Conservation (phyloP, 2,113 vertebrate genomes). For the Malurus melanocephalus region DNA sequence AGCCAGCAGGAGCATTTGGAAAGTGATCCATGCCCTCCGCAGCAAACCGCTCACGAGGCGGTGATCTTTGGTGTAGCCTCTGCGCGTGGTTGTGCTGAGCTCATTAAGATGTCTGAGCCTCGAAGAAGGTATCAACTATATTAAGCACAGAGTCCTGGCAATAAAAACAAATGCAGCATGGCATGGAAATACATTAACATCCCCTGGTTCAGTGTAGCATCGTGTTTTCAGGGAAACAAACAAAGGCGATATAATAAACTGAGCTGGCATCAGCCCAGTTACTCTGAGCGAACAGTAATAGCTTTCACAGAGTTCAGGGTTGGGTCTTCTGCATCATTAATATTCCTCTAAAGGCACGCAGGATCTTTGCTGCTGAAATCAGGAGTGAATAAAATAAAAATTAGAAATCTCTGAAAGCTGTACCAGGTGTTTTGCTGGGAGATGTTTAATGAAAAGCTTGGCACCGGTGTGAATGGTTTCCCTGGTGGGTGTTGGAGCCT, state of each 20-base stretch:
- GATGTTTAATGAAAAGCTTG: neutral
- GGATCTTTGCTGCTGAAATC: neutral
- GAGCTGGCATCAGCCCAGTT: slow-evolving; percentile 14
- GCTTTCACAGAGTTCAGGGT: neutral
- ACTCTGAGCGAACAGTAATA: neutral
- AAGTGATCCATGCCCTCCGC: neutral
- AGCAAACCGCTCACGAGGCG: neutral
- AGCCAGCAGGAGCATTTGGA: neutral
- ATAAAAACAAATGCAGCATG: slow-evolving; percentile 50
- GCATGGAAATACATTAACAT: slow-evolving; percentile 7
- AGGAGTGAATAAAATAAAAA: neutral
- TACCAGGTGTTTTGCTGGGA: neutral
- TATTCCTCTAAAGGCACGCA: neutral
- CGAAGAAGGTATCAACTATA: neutral
- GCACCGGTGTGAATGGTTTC: neutral
- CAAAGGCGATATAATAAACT: slow-evolving; percentile 5
- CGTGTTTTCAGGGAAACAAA: slow-evolving; percentile 9
- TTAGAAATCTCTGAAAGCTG: neutral
- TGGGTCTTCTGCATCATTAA: neutral
- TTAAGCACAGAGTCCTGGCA: neutral
- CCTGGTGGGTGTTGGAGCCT: neutral
- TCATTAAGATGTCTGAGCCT: slow-evolving; percentile 33
- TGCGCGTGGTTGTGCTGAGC: neutral
- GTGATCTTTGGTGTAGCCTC: neutral
- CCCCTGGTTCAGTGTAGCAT: neutral